A percentile compares a stretch with the other conserved stretches of the same genome.
phyloP scores from a whole-genome alignment of 2,888 invertebrate genomes.

The Melikaiella ostensackeni region DNA sequence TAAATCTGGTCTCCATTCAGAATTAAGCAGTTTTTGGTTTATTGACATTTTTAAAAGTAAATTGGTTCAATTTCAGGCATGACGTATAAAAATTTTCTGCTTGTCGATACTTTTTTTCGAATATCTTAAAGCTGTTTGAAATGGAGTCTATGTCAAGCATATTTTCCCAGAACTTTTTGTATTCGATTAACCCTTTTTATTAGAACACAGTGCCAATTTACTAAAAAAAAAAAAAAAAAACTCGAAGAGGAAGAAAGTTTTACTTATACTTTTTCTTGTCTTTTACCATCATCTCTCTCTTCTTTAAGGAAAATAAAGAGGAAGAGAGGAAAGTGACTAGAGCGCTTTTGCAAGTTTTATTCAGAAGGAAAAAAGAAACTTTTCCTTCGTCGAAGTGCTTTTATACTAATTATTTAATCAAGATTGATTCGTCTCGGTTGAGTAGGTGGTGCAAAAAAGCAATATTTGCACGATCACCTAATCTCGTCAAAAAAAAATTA shows the following conservation, averaged over 20 bases:
- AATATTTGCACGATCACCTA: not conserved
- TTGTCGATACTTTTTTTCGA: not conserved
- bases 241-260: not conserved
- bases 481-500: not conserved
- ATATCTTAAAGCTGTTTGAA: not conserved
- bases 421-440: not conserved
- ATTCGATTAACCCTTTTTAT: not conserved
- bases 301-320: constrained; percentile 23
- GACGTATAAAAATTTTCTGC: not conserved
- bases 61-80: not conserved
- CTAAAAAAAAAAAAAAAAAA: not conserved
- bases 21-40: constrained; percentile 26
- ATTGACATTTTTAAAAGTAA: not conserved
- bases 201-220: not conserved
- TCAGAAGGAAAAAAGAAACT: constrained; percentile 17
- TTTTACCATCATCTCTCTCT: not conserved
- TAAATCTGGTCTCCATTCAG: not conserved
- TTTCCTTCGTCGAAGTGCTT: not conserved
- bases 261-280: not conserved
- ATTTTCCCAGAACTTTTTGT: not conserved
- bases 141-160: not conserved
- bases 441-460: not conserved
- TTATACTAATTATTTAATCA: not conserved
- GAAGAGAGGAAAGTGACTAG: constrained; percentile 9
- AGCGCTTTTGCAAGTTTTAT: not conserved